A percentile compares a stretch with the other conserved stretches of the same genome.
phyloP scores from a whole-genome alignment of 1,140 invertebrate genomes.

The Diabrotica virgifera region DNA sequence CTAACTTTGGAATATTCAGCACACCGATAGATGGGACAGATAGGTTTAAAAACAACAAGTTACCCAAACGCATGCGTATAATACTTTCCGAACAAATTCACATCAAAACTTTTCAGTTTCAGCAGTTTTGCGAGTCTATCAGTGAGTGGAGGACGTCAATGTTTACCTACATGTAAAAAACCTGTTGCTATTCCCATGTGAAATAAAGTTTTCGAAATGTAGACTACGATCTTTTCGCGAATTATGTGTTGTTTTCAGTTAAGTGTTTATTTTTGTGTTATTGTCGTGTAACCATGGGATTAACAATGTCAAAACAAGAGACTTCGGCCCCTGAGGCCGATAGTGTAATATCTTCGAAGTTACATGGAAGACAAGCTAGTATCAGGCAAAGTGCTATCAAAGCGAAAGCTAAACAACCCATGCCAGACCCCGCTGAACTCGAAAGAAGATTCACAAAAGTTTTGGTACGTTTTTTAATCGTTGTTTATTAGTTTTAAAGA shows the following conservation, averaged over 20 bases:
- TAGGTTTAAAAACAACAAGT: not conserved
- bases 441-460: constrained; percentile 93
- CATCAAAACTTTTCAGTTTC: not conserved
- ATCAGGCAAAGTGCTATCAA: constrained; percentile 68
- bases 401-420: constrained; percentile 74
- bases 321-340: constrained; percentile 30
- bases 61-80: not conserved
- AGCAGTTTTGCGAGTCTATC: constrained; percentile 26
- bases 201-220: constrained; percentile 9
- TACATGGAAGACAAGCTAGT: constrained; percentile 42
- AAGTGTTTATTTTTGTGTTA: constrained; percentile 9
- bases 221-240: not conserved
- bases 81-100: not conserved
- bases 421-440: constrained; percentile 84
- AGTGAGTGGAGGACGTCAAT: constrained; percentile 12
- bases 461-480: constrained; percentile 68
- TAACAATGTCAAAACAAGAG: constrained; percentile 32
- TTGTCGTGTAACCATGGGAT: constrained; percentile 26
- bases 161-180: constrained; percentile 12
- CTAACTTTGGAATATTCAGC: too few species aligned
- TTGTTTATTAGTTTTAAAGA: not conserved
- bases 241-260: constrained; percentile 5
- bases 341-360: constrained; percentile 41
- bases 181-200: constrained; percentile 28
- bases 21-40: not conserved